phyloP scores from a whole-genome alignment of 2,113 vertebrate species.

The Rhinogobius similis region DNA sequence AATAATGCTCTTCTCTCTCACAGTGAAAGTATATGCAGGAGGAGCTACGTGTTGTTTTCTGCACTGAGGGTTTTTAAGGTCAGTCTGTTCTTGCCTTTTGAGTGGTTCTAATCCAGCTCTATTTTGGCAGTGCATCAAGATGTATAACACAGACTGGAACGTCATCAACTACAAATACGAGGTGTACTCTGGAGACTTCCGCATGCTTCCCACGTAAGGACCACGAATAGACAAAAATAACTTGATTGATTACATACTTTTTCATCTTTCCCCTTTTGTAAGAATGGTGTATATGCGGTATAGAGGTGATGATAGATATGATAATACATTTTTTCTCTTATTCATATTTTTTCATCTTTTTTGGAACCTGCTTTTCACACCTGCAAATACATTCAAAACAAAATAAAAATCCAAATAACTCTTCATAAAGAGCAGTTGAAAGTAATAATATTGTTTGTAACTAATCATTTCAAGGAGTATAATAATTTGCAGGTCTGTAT shows the following conservation, averaged over 20 bases:
- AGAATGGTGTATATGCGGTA: no score
- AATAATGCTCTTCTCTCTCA: constrained; percentile 41
- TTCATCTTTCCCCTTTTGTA: no score
- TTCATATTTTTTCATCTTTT: no score
- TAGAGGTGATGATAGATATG: no score
- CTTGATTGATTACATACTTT: no score
- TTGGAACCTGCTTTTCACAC: no score
- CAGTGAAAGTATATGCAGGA: constrained; percentile 7
- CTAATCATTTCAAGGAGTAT: no score
- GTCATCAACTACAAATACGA: constrained; percentile 97
- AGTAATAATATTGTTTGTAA: no score
- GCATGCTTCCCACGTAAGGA: constrained; percentile 91
- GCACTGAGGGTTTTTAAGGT: not conserved
- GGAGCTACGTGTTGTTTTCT: not conserved
- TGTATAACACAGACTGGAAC: constrained; percentile 94
- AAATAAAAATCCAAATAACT: no score
- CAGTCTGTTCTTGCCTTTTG: not conserved
- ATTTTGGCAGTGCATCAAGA: constrained; percentile 92
- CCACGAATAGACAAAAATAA: not conserved
- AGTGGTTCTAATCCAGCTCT: constrained; percentile 42
- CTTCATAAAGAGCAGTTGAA: no score
- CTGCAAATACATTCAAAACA: no score
- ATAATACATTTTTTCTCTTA: no score
- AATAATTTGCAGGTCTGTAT: constrained; percentile 10
- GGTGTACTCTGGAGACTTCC: constrained; percentile 94